A percentile compares a stretch with the other conserved stretches of the same genome.
Conservation (phyloP, 2,113 vertebrate species). For the Camelus dromedarius region DNA sequence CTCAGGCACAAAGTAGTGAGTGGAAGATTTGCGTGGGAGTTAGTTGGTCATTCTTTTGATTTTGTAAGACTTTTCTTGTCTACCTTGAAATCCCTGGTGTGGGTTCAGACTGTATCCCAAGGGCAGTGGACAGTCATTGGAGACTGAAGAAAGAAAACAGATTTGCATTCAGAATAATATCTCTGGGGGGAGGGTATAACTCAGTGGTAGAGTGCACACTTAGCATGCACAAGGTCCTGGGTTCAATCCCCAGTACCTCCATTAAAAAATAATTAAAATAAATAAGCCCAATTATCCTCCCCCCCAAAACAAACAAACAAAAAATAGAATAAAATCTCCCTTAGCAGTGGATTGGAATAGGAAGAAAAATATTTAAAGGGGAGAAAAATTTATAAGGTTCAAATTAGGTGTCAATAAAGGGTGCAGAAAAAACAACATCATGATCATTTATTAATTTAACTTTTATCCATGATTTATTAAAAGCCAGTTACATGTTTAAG, state of each 20-base stretch:
- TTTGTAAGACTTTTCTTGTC: neutral
- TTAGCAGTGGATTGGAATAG: neutral
- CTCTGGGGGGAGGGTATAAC: neutral
- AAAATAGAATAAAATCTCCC: neutral
- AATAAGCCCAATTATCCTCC: no score
- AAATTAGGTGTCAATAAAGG: neutral
- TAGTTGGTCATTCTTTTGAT: neutral
- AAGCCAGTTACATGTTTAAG: neutral
- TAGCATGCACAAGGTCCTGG: no score
- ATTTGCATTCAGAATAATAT: neutral
- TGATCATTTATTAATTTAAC: neutral
- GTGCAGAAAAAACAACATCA: neutral
- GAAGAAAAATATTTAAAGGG: neutral
- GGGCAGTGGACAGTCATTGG: neutral
- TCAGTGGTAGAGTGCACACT: no score
- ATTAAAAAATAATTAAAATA: no score
- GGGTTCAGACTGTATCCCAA: neutral
- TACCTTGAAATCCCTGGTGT: neutral
- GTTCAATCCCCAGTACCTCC: no score
- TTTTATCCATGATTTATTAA: constrained; percentile 13
- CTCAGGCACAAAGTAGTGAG: neutral
- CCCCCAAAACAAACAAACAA: no score
- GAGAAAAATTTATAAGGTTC: neutral
- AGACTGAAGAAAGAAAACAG: neutral
- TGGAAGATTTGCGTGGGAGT: neutral